phyloP scores from a whole-genome alignment of 2,888 invertebrate species.

The Melanargia galathea region DNA sequence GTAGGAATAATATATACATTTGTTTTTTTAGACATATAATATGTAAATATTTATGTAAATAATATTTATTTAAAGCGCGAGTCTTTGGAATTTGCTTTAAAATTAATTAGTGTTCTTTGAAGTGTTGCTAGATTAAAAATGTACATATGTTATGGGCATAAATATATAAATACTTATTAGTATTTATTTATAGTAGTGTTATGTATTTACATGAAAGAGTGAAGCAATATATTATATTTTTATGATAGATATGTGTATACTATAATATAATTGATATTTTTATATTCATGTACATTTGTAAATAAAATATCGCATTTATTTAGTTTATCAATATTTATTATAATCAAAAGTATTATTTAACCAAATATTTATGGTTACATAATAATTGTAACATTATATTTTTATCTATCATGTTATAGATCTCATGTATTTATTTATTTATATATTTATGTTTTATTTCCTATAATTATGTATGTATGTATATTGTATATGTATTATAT shows the following conservation, averaged over 20 bases:
- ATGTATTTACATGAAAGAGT: constrained; percentile 17
- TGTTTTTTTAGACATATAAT: constrained; percentile 43
- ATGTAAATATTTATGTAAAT: constrained; percentile 43
- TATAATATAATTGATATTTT: constrained; percentile 29
- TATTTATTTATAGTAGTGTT: constrained; percentile 16
- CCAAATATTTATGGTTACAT: constrained; percentile 47
- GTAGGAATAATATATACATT: constrained; percentile 48
- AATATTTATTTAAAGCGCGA: constrained; percentile 48
- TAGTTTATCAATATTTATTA: constrained; percentile 46
- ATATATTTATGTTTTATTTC: constrained; percentile 5
- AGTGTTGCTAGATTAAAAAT: constrained; percentile 33
- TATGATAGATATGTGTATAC: constrained; percentile 43
- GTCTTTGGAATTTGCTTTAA: constrained; percentile 79
- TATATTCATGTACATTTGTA: constrained; percentile 47
- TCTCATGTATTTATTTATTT: constrained; percentile 51
- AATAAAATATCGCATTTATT: constrained; percentile 59
- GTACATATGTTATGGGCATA: constrained; percentile 42
- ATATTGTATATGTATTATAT: constrained; percentile 32
- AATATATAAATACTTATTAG: constrained; percentile 36
- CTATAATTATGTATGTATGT: constrained; percentile 32
- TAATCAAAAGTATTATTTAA: constrained; percentile 43
- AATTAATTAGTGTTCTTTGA: constrained; percentile 30
- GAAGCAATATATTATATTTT: constrained; percentile 41
- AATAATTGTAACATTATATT: constrained; percentile 25
- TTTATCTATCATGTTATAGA: constrained; percentile 50